These are phyloP conservation scores for Myiagra hebetior DNA, from an alignment of 2,113 vertebrate species.

Conservation along the genomic window DNA sequence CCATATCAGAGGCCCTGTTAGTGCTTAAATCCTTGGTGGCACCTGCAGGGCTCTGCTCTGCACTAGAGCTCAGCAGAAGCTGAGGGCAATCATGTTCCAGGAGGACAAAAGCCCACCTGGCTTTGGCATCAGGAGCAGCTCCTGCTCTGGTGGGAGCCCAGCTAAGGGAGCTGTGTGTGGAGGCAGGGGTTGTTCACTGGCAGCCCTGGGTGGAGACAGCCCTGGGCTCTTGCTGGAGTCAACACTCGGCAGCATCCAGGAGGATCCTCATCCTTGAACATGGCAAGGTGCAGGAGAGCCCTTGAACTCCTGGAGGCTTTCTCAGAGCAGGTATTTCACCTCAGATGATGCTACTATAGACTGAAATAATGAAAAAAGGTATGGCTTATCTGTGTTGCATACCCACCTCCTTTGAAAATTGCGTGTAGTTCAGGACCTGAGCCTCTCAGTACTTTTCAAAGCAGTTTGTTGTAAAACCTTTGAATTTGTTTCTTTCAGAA, in stretches of 20 bases:
- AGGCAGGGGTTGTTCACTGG: rapidly evolving
- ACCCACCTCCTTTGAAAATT: not conserved
- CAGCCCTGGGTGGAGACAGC: not conserved
- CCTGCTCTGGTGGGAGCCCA: not conserved
- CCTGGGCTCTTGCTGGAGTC: not conserved
- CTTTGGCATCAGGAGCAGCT: not conserved
- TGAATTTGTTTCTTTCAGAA: not conserved
- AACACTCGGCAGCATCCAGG: not conserved
- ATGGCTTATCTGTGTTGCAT: not conserved
- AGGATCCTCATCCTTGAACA: not conserved
- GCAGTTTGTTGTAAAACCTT: not conserved
- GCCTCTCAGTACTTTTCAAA: not conserved
- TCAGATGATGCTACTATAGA: not conserved
- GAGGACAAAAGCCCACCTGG: not conserved
- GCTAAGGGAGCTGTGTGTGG: rapidly evolving
- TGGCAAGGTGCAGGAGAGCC: not conserved
- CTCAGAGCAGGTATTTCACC: not conserved
- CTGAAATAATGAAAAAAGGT: not conserved
- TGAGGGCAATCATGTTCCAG: not conserved
- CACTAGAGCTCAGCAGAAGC: not conserved
- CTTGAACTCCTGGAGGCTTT: not conserved
- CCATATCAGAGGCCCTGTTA: not conserved
- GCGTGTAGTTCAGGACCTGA: not conserved
- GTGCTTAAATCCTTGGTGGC: not conserved
- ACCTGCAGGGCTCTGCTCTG: not conserved